Base-by-base conservation (phyloP, 2,113 vertebrate species). In the Puntigrus tetrazona region DNA sequence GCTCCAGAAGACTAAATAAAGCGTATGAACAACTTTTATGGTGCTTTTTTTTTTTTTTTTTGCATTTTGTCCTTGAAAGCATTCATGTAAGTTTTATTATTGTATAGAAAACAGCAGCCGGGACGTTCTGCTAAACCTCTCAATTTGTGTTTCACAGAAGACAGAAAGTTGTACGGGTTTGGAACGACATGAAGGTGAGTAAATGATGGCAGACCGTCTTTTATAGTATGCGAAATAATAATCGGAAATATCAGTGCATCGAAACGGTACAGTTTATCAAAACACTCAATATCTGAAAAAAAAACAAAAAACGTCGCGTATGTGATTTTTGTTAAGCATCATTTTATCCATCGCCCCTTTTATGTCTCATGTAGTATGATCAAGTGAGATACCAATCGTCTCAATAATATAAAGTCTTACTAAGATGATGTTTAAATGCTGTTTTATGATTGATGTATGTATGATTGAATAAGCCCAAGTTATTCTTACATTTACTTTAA, bases 121-220 rank as follows among this genome's bases (percentile, higher is more conserved):
- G 59, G 59, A 63, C 25, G 59, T 63, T 63, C 59, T 63, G 59
- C 59, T 63, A 63, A 63, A 63, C 59, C 2, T 63, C 59, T 63
- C 59, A 25, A 63, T 63, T 63, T 63, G 59, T 63, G 59, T 63
- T 63, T 63, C 59, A 63, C 59, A 63, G 59, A 63, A 63, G 59
- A 63, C 29, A 63, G 59, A 63, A 63, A 63, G 59, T 57, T 57
- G 52, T 57, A 57, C 4, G 27, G 27, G 59, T 27, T 63, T 63
- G 59, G 59, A 63, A 63, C 59, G 29, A 29, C 59, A 63, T 63
- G 59, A 63, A 25, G 59, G 59, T 63, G 59, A 63, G 59, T 63
- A 63, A 63, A 63, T 14, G 1, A 29, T 63, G 59, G 29, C 25
- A 29, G 59, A 61, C 50, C 7, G 2, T 8, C 52, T 3, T 57